Evolutionary conservation across 2,888 invertebrate genomes (phyloP), one percentile per base, ranked within the genome.

Genomic region (Belgica antarctica): DNA sequence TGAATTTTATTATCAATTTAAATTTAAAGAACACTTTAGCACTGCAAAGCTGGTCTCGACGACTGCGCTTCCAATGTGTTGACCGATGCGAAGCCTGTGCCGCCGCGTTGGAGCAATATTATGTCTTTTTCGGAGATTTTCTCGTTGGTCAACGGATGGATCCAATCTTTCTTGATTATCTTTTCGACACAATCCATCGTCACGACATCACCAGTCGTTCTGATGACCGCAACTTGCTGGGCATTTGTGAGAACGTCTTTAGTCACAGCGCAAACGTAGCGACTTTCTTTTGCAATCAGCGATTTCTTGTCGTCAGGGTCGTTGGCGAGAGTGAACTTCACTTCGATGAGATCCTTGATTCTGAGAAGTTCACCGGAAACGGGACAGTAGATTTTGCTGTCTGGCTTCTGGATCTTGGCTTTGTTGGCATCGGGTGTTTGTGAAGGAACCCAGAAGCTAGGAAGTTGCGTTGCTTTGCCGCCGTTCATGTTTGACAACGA

Each of bases 201-300:
- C 1, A 99, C 90, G 4, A 99, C 94, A 82, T 93, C 88, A 1
- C 98, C 97, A 0, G 92, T 92, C 71, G 94, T 87, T 81, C 85
- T 89, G 69, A 99, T 84, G 28, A 98, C 91, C 72, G 94, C 97
- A 81, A 94, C 94, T 0, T 96, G 95, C 1, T 96, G 89, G 5
- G 96, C 91, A 82, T 97, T 97, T 73, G 92, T 90, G 34, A 99
- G 82, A 72, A 96, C 87, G 80, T 99, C 99, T 79, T 95, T 93
- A 1, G 98, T 98, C 0, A 99, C 90, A 1, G 98, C 94, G 78
- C 99, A 99, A 89, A 96, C 96, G 78, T 96, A 99, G 74, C 98
- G 85, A 73, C 92, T 93, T 77, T 92, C 89, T 79, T 92, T 94
- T 0, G 89, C 86, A 73, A 96, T 94, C 28, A 96, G 81, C 1